Percentiles rank a stretch among this genome's conserved stretches.
Evolutionary conservation across 2,888 invertebrate genomes (phyloP).

Genomic region (Caenorhabditis sp.): DNA sequence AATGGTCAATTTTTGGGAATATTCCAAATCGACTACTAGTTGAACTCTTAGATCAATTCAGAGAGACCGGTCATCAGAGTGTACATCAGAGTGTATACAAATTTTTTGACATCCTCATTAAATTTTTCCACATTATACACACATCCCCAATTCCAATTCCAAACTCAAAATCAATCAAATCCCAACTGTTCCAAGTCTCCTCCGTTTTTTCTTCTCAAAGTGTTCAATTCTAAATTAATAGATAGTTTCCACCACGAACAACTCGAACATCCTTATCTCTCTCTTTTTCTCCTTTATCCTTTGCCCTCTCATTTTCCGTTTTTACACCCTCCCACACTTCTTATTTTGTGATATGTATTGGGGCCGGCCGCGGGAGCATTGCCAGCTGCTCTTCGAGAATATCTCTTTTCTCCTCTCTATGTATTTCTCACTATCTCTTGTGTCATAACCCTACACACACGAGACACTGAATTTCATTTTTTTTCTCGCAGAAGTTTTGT

Average conservation of each 20-base stretch:
- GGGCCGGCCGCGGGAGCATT: neutral
- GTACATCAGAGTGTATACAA: too few relatives aligned
- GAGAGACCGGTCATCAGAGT: too few relatives aligned
- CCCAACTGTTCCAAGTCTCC: too few relatives aligned
- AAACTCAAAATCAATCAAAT: too few relatives aligned
- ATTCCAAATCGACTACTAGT: too few relatives aligned
- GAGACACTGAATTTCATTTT: conserved; percentile 1
- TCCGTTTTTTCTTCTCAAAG: neutral
- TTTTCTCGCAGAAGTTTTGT: neutral
- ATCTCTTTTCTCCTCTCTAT: neutral
- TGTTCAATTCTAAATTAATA: neutral
- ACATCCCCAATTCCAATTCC: too few relatives aligned
- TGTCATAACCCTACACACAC: neutral
- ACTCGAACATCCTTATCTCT: neutral
- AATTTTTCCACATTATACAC: too few relatives aligned
- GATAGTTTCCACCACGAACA: neutral
- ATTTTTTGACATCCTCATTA: too few relatives aligned
- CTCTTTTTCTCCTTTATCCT: neutral
- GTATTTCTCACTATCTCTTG: neutral
- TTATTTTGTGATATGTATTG: neutral
- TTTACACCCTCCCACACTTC: neutral
- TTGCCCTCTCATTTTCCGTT: neutral
- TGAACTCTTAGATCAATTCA: too few relatives aligned
- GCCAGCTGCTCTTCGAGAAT: neutral
- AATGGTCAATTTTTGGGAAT: too few relatives aligned